Conservation (phyloP, 2,113 vertebrate genomes). For the Pseudopodoces humilis region DNA sequence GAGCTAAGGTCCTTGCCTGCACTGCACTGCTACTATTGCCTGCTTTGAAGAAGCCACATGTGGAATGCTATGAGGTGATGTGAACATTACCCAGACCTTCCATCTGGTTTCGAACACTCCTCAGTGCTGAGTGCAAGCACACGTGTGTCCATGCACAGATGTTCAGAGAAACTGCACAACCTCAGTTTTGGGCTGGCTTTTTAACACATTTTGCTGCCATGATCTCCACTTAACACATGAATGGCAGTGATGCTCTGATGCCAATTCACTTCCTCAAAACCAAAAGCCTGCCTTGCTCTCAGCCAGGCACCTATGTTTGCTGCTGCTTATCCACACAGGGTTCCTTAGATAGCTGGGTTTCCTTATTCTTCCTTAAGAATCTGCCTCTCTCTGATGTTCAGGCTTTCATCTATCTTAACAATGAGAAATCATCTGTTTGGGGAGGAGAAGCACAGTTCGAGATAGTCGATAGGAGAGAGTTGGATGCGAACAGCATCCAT, state of each 20-base stretch:
- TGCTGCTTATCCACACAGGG: background rate
- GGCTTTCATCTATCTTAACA: background rate
- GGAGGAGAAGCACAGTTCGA: background rate
- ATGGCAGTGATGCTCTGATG: fast-evolving
- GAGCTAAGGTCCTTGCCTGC: background rate
- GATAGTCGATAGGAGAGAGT: background rate
- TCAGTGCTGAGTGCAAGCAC: background rate
- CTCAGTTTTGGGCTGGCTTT: fast-evolving
- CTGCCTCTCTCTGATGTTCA: background rate
- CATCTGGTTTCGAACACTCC: background rate
- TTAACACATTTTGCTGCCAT: background rate
- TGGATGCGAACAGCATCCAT: background rate
- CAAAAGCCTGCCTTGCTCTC: background rate
- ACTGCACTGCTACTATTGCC: background rate
- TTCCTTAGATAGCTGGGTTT: background rate
- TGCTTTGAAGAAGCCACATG: slow-evolving; percentile 32
- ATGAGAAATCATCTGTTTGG: background rate
- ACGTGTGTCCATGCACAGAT: background rate
- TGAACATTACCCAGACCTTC: slow-evolving; percentile 35
- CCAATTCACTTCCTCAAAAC: background rate
- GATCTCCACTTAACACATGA: fast-evolving
- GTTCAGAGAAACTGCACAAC: background rate
- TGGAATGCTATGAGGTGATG: background rate
- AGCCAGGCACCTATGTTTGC: background rate
- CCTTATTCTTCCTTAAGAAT: background rate